Conservation (phyloP, 2,888 invertebrate species). For the Lithophane leautieri region DNA sequence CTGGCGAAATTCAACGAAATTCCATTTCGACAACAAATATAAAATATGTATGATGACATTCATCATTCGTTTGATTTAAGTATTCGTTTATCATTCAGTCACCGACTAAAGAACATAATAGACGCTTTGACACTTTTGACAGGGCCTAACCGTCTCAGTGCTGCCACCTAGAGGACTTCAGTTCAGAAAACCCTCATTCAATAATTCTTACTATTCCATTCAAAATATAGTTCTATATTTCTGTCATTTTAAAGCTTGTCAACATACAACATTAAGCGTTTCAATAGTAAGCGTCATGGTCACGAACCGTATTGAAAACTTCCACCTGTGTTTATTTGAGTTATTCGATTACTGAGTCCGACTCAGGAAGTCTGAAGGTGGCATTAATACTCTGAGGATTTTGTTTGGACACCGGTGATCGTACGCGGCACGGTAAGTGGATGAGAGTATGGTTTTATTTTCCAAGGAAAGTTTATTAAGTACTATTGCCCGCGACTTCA, state of each 20-base stretch:
- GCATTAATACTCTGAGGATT: conserved; percentile 71
- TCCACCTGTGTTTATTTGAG: conserved; percentile 87
- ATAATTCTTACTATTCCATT: background rate
- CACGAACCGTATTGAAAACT: conserved; percentile 87
- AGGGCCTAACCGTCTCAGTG: no score
- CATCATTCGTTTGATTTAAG: no score
- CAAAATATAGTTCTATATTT: background rate
- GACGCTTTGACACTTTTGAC: no score
- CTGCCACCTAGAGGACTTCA: no score
- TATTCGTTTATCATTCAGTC: no score
- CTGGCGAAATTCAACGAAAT: no score
- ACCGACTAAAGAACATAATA: no score
- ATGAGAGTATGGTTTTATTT: conserved; percentile 15
- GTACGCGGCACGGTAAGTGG: conserved; percentile 34
- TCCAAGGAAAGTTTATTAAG: background rate
- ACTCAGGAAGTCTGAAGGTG: conserved; percentile 76
- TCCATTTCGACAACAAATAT: no score
- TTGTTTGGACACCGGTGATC: conserved; percentile 67
- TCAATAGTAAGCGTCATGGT: conserved; percentile 86
- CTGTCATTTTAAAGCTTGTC: conserved; percentile 36
- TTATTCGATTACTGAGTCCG: conserved; percentile 80
- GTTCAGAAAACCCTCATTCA: no score
- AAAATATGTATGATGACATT: no score
- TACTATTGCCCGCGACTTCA: no score
- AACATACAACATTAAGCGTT: conserved; percentile 73